These are phyloP conservation scores for Sebastes vulpes DNA, from an alignment of 2,797 vertebrate species.

Conservation along the genomic window DNA sequence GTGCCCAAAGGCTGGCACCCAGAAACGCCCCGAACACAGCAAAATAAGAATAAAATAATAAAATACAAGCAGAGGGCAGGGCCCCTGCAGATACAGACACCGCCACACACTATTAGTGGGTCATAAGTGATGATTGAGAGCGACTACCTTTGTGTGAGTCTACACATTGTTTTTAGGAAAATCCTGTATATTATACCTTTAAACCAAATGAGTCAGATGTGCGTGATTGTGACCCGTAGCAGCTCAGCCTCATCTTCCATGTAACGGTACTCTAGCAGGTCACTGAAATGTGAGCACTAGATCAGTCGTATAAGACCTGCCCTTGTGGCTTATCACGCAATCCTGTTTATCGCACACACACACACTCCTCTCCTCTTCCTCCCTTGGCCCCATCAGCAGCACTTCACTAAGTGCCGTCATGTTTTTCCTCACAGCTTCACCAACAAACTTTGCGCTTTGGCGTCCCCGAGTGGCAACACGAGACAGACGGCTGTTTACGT, in stretches of 20 bases:
- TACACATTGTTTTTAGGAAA: neutral
- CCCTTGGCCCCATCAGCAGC: neutral
- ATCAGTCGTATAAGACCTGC: neutral
- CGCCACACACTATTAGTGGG: too few relatives aligned
- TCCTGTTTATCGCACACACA: neutral
- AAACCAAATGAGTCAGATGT: neutral
- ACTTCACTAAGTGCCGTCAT: neutral
- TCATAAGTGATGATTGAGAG: too few relatives aligned
- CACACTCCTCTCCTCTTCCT: slow-evolving; percentile 9
- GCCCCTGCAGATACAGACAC: too few relatives aligned
- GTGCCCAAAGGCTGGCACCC: too few relatives aligned
- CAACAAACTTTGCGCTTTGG: neutral
- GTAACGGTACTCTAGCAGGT: slow-evolving; percentile 24
- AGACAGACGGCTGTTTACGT: neutral
- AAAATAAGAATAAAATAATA: too few relatives aligned
- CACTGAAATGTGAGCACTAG: slow-evolving; percentile 35
- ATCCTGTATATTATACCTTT: neutral
- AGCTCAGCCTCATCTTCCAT: slow-evolving; percentile 5
- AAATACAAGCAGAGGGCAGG: too few relatives aligned
- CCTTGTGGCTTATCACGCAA: neutral
- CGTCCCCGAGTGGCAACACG: neutral
- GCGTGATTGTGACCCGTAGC: neutral
- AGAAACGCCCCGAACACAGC: too few relatives aligned
- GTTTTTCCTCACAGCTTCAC: neutral
- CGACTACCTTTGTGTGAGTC: too few relatives aligned